Base-by-base conservation (phyloP, 2,797 vertebrate genomes). In the Rhinichthys osculus region DNA sequence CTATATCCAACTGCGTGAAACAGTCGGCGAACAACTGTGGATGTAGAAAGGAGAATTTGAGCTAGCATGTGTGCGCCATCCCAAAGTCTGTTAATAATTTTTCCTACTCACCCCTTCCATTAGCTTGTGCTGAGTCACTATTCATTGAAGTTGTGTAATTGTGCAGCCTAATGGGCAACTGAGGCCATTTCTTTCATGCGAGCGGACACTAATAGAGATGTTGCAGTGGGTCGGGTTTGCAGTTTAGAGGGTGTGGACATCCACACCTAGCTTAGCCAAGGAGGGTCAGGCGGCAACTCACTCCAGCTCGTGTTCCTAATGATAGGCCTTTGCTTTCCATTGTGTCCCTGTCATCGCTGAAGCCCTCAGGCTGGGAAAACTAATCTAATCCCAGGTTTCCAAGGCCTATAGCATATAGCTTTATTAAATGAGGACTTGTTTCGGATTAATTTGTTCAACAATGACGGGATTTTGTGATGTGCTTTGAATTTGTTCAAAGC, bases 241-340 rank as follows among this genome's bases (percentile, higher is more conserved):
- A 30, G 10, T 81, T 85, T 78, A 74, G 35, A 84, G 87, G 87
- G 89, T 87, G 89, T 88, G 87, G 83, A 71, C 47, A 67, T 84
- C 73, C 81, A 87, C 87, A 80, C 87, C 89, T 88, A 87, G 62
- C 74, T 77, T 73, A 73, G 6, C 23, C 27, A 19, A 80, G 30
- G 30, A 81, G 73, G 57, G 64, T 73, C 33, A 87, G 59, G 69
- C 27, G 16, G 52, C 47, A 78, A 27, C 17, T 76, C 83, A 70
- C 9, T 74, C 83, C 33, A 81, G 79, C 81, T 82, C 52, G 52
- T 33, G 47, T 35, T 79, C 40, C 47, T 90, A 88, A 90, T 90
- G 62, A 87, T 71, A 87, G 81, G 72, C 71, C 81, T 87, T 47
- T 54, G 19, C 52, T 85, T 86, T 89, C 82, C 23, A 83, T 88